A percentile compares a stretch with the other conserved stretches of the same genome.
Evolutionary conservation across 1,140 invertebrate species (phyloP).

Genomic region (Drosophila lowei): DNA sequence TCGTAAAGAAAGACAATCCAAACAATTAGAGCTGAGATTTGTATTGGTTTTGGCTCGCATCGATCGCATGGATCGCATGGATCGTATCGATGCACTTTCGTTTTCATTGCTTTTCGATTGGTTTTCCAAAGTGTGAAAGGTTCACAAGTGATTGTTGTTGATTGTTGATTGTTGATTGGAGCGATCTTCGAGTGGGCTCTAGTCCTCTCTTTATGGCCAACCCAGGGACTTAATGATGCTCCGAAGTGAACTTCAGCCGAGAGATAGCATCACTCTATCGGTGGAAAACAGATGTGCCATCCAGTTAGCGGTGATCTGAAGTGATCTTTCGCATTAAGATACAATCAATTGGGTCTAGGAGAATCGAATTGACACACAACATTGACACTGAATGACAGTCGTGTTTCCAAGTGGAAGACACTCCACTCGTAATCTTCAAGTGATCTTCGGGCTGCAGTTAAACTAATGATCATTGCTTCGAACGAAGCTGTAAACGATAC

Average conservation of each 20-base stretch:
- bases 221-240: conserved; percentile 1
- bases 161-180: not conserved
- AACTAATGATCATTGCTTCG: conserved; percentile 2
- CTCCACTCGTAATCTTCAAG: conserved; percentile 1
- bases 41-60: conserved; percentile 22
- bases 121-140: conserved; percentile 34
- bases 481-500: no score
- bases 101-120: conserved; percentile 20
- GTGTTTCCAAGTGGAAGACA: conserved; percentile 1
- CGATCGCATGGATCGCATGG: not conserved
- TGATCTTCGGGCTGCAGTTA: not conserved
- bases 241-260: conserved; percentile 20
- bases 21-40: conserved; percentile 67
- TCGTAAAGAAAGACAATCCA: conserved; percentile 53
- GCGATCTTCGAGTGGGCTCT: conserved; percentile 17
- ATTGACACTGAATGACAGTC: conserved; percentile 30
- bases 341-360: conserved; percentile 33
- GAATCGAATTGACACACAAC: not conserved
- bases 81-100: conserved; percentile 40
- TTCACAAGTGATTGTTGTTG: conserved; percentile 8
- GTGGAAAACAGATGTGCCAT: not conserved
- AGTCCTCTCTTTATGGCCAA: conserved; percentile 10
- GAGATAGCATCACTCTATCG: conserved; percentile 2
- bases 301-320: conserved; percentile 5
- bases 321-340: conserved; percentile 18